Conservation (phyloP, 2,888 invertebrate species). For the Pyrgus malvae region DNA sequence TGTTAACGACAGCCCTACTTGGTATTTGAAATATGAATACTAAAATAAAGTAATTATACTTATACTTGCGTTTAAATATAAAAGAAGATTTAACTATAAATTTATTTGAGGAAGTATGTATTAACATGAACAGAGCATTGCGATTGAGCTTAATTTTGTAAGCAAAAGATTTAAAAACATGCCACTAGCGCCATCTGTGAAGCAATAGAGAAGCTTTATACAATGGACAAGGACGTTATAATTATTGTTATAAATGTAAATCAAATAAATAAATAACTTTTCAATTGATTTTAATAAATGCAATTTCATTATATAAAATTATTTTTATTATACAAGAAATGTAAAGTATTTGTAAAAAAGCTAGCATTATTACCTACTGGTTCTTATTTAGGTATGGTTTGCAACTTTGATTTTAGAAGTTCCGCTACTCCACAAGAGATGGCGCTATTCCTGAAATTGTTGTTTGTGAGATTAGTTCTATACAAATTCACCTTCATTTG, state of each 20-base stretch:
- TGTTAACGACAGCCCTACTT: too few relatives aligned
- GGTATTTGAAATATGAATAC: too few relatives aligned
- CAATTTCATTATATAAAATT: neutral
- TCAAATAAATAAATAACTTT: too few relatives aligned
- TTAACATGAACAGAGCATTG: neutral
- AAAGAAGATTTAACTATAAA: too few relatives aligned
- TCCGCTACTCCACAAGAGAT: slow-evolving; percentile 47
- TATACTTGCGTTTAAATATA: too few relatives aligned
- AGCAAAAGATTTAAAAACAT: neutral
- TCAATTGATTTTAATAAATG: neutral
- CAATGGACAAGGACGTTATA: too few relatives aligned
- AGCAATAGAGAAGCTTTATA: neutral
- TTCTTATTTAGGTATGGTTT: neutral
- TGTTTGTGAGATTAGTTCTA: neutral
- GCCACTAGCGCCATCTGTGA: slow-evolving; percentile 20
- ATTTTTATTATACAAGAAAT: neutral
- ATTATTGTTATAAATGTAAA: too few relatives aligned
- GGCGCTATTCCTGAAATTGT: slow-evolving; percentile 40
- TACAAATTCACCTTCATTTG: slow-evolving; percentile 43
- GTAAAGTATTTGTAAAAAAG: too few relatives aligned
- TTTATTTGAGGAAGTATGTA: too few relatives aligned
- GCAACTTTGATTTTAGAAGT: slow-evolving; percentile 29
- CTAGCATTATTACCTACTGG: too few relatives aligned
- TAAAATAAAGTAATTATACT: too few relatives aligned
- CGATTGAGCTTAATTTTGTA: neutral